Evolutionary conservation across 2,113 vertebrate species (phyloP).

Genomic region (Lipophrys pholis): DNA sequence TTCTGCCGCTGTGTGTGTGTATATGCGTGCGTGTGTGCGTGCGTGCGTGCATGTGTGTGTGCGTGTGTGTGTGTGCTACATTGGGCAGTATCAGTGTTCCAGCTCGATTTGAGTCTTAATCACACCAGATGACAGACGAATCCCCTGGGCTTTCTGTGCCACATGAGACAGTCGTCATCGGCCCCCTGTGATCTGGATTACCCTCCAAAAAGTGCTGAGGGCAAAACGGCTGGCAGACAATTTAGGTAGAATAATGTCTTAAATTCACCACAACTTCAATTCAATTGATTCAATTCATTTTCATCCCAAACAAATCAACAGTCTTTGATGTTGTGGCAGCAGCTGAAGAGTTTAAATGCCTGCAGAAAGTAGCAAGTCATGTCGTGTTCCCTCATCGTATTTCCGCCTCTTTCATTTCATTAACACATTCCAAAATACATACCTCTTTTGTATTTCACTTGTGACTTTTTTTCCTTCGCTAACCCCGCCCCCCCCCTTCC

Average conservation of each 20-base stretch:
- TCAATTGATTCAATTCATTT: conserved; percentile 29
- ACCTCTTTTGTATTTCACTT: conserved; percentile 15
- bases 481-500: conserved; percentile 3
- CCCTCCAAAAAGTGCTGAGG: conserved; percentile 20
- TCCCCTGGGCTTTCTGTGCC: conserved; percentile 67
- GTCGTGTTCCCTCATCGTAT: not conserved
- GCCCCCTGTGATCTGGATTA: conserved; percentile 61
- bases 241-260: conserved; percentile 5
- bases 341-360: conserved; percentile 7
- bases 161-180: conserved; percentile 53
- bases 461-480: conserved; percentile 21
- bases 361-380: not conserved
- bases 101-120: conserved; percentile 51
- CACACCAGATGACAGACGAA: conserved; percentile 63
- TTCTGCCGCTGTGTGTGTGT: conserved; percentile 4
- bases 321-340: conserved; percentile 12
- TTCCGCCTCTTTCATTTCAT: not conserved
- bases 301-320: conserved; percentile 33
- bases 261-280: conserved; percentile 31
- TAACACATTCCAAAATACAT: not conserved
- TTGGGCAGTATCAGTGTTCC: conserved; percentile 46
- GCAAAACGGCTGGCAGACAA: conserved; percentile 10
- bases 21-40: too few relatives aligned
- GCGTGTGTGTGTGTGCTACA: conserved; percentile 10
- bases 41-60: too few relatives aligned